Conservation (phyloP, 2,797 vertebrate species). For the Morus bassanus region DNA sequence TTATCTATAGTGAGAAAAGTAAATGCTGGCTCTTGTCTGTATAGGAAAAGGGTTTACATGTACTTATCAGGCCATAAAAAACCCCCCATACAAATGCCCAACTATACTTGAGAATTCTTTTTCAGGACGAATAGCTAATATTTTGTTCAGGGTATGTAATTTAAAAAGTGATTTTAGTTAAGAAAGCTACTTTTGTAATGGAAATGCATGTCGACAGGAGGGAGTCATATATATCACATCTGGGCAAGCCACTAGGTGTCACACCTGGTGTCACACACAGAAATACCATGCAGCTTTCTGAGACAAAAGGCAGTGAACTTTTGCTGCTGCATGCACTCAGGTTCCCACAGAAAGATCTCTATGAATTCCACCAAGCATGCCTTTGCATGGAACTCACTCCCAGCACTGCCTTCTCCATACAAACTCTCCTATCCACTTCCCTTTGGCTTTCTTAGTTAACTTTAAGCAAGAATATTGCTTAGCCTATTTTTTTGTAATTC, state of each 20-base stretch:
- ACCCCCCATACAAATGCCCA: background rate
- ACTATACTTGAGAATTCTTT: background rate
- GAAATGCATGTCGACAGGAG: background rate
- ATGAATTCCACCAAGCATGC: background rate
- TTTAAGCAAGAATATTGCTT: background rate
- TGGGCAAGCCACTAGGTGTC: background rate
- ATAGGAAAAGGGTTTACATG: background rate
- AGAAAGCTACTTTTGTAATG: background rate
- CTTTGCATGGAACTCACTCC: background rate
- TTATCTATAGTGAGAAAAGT: background rate
- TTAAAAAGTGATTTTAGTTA: background rate
- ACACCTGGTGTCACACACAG: background rate
- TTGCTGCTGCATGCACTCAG: background rate
- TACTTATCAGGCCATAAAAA: background rate
- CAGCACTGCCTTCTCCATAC: background rate
- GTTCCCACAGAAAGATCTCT: background rate
- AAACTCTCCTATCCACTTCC: background rate
- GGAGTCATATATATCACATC: background rate
- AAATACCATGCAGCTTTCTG: background rate
- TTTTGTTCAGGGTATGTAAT: background rate
- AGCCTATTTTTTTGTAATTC: background rate
- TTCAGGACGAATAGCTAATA: background rate
- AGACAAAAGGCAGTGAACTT: background rate
- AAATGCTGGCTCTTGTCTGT: background rate
- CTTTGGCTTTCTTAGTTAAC: background rate